Evolutionary conservation across 2,888 invertebrate genomes (phyloP), one percentile per base, ranked within the genome.

Genomic region (Leucoptera coffeella): DNA sequence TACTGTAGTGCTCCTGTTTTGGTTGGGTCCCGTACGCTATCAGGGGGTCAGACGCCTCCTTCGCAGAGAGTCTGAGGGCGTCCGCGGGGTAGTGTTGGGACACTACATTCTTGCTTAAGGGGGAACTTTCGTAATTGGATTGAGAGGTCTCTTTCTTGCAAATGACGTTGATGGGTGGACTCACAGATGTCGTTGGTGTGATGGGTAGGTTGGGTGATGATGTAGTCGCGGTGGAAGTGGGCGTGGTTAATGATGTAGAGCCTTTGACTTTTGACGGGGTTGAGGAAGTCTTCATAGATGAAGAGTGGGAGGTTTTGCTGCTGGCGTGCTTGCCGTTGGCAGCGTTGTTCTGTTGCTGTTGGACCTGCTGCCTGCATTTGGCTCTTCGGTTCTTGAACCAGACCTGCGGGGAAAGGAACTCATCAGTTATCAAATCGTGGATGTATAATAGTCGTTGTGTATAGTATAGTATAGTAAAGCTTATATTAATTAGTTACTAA

Each of bases 331-430:
- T 71, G 34, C 54, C 59, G 20, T 64, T 53, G 30, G 65, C 64
- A 34, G 67, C 73, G 20, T 67, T 73, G 48, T 54, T 77, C 34
- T 75, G 73, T 32, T 80, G 82, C 44, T 84, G 85, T 37, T 86
- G 85, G 11, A 82, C 71, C 49, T 93, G 93, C 45, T 95, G 95
- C 27, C 96, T 78, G 50, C 91, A 92, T 73, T 97, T 97, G 41
- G 97, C 97, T 33, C 97, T 80, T 22, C 97, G 79, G 58, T 97
- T 97, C 53, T 97, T 97, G 72, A 97, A 97, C 97, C 97, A 97
- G 13, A 97, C 97, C 95, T n/a, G n/a, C n/a, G n/a, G n/a, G n/a
- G n/a, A n/a, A n/a, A n/a, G n/a, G n/a, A n/a, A n/a, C n/a, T n/a
- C n/a, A n/a, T n/a, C n/a, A n/a, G n/a, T n/a, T n/a, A n/a, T n/a